A percentile compares a stretch with the other conserved stretches of the same genome.
Conservation (phyloP, 1,140 invertebrate genomes). For the Dreissena polymorpha region DNA sequence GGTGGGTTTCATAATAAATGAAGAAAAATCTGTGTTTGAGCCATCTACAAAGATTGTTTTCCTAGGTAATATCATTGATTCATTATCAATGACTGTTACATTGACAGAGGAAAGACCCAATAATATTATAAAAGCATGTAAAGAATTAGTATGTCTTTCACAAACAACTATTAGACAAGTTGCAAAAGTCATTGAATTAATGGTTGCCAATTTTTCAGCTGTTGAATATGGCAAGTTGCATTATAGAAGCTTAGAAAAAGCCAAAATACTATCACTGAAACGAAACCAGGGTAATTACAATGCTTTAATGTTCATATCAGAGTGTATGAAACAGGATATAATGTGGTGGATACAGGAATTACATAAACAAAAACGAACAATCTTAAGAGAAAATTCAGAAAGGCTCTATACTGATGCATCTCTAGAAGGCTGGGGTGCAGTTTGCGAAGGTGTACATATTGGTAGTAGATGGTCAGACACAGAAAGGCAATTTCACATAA, state of each 20-base stretch:
- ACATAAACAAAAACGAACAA: no score
- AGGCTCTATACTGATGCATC: no score
- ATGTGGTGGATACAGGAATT: no score
- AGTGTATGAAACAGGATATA: slow-evolving; percentile 32
- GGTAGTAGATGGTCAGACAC: no score
- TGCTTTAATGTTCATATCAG: slow-evolving; percentile 18
- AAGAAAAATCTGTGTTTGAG: slow-evolving; percentile 40
- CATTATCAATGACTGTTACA: slow-evolving; percentile 40
- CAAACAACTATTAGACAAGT: slow-evolving; percentile 19
- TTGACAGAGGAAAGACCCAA: slow-evolving; percentile 19
- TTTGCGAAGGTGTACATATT: no score
- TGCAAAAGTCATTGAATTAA: slow-evolving; percentile 17
- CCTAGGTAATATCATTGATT: slow-evolving; percentile 49
- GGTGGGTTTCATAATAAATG: slow-evolving; percentile 54
- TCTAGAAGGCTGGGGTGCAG: no score
- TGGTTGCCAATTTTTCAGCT: slow-evolving; percentile 37
- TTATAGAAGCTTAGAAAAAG: slow-evolving; percentile 52
- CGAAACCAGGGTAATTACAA: slow-evolving; percentile 30
- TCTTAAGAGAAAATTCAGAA: no score
- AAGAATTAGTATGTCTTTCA: neutral
- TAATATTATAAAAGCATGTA: slow-evolving; percentile 24
- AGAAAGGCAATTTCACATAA: slow-evolving; percentile 52
- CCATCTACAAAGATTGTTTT: slow-evolving; percentile 18
- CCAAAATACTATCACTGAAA: slow-evolving; percentile 22
- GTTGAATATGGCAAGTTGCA: slow-evolving; percentile 40